A percentile compares a stretch with the other conserved stretches of the same genome.
These are phyloP conservation scores for Copidosoma floridanum DNA, from an alignment of 1,140 invertebrate genomes.

Conservation along the genomic window DNA sequence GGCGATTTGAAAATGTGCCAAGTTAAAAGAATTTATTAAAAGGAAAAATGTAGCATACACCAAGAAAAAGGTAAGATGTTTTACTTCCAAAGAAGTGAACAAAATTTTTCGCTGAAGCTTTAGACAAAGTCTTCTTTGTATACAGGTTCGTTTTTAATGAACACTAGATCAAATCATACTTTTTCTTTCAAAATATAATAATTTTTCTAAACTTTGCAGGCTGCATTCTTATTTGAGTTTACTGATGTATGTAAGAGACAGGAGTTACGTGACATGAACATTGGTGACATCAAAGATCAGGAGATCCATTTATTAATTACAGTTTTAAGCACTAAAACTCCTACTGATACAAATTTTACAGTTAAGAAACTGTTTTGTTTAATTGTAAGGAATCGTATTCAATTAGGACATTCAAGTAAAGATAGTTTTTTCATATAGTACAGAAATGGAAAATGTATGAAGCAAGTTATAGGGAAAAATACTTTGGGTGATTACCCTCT, in stretches of 20 bases:
- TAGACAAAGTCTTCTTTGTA: not conserved
- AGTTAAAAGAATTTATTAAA: constrained; percentile 12
- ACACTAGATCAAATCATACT: too few species aligned
- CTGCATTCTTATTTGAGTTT: not conserved
- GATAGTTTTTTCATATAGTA: constrained; percentile 13
- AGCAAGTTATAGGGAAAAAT: constrained; percentile 1
- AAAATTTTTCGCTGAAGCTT: constrained; percentile 14
- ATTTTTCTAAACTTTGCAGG: not conserved
- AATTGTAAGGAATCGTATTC: constrained; percentile 9
- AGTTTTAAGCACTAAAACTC: constrained; percentile 20
- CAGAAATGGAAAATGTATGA: not conserved
- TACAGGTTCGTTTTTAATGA: constrained; percentile 11
- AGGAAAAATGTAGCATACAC: not conserved
- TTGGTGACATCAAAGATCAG: constrained; percentile 20
- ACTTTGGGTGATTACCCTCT: not conserved
- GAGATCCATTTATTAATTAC: constrained; percentile 1
- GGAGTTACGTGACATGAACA: not conserved
- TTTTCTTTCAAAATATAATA: not conserved
- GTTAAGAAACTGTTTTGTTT: too few species aligned
- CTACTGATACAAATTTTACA: constrained; percentile 11
- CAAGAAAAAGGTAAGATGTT: too few species aligned
- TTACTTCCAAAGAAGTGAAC: constrained; percentile 22
- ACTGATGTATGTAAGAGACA: not conserved
- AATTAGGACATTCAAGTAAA: constrained; percentile 4
- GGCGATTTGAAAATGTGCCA: constrained; percentile 3